phyloP scores from a whole-genome alignment of 2,888 invertebrate species.

The Mallateleia sp. region DNA sequence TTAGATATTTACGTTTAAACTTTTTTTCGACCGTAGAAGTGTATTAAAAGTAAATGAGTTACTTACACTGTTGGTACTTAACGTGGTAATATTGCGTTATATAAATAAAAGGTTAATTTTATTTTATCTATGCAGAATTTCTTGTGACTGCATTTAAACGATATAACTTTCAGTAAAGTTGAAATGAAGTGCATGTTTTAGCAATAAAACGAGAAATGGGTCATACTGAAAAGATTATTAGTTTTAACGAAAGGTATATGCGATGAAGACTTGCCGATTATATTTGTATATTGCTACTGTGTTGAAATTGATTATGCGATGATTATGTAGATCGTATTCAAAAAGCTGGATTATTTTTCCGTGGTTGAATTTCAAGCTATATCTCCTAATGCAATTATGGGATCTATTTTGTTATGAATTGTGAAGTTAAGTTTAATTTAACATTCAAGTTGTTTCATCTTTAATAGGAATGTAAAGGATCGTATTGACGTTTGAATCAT shows the following conservation, averaged over 20 bases:
- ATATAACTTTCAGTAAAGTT: constrained; percentile 19
- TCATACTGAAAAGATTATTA: constrained; percentile 34
- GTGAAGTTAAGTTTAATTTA: too few relatives aligned
- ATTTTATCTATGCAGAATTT: constrained; percentile 43
- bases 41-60: not conserved
- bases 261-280: constrained; percentile 7
- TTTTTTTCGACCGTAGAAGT: not conserved
- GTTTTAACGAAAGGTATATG: constrained; percentile 15
- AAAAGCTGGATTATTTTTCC: too few relatives aligned
- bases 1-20: not conserved
- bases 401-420: too few relatives aligned
- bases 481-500: too few relatives aligned
- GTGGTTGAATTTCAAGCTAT: too few relatives aligned
- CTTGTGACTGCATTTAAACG: constrained; percentile 9
- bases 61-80: not conserved
- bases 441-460: too few relatives aligned
- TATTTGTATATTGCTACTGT: too few relatives aligned
- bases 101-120: constrained; percentile 12
- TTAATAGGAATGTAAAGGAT: too few relatives aligned
- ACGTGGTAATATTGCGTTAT: not conserved
- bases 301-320: too few relatives aligned
- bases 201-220: constrained; percentile 40
- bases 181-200: constrained; percentile 28
- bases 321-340: too few relatives aligned
- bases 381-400: too few relatives aligned